Percentiles rank a stretch among this genome's conserved stretches.
These are phyloP conservation scores for Sarcoramphus papa DNA, from an alignment of 2,797 vertebrate genomes.

Conservation along the genomic window DNA sequence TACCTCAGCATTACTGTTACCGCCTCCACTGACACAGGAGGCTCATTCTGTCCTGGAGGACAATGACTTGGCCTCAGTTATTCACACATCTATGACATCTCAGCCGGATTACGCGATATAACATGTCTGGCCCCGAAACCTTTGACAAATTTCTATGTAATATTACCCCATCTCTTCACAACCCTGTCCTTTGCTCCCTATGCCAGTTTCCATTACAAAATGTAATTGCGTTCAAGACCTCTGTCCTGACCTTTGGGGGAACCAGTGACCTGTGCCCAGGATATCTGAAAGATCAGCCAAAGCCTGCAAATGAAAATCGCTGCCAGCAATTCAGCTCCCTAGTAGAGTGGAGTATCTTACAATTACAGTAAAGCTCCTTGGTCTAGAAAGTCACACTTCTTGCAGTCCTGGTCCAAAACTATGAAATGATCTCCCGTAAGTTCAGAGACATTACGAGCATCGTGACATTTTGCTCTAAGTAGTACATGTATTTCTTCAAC, in stretches of 20 bases:
- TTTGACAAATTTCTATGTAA: background rate
- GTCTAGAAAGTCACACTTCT: background rate
- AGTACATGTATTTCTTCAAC: background rate
- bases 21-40: background rate
- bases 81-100: background rate
- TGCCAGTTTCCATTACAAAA: background rate
- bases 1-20: background rate
- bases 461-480: background rate
- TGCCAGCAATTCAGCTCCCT: background rate
- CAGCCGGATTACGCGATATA: accelerated
- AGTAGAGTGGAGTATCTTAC: background rate
- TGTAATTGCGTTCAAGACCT: background rate
- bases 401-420: background rate
- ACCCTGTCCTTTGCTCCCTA: background rate
- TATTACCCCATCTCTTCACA: background rate
- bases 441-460: background rate
- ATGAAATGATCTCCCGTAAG: background rate
- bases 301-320: background rate
- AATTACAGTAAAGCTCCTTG: background rate
- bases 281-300: background rate
- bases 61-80: background rate
- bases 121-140: background rate
- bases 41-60: background rate
- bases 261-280: background rate
- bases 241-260: background rate